Base-by-base conservation (phyloP, 2,113 vertebrate species). In the Rissa tridactyla region DNA sequence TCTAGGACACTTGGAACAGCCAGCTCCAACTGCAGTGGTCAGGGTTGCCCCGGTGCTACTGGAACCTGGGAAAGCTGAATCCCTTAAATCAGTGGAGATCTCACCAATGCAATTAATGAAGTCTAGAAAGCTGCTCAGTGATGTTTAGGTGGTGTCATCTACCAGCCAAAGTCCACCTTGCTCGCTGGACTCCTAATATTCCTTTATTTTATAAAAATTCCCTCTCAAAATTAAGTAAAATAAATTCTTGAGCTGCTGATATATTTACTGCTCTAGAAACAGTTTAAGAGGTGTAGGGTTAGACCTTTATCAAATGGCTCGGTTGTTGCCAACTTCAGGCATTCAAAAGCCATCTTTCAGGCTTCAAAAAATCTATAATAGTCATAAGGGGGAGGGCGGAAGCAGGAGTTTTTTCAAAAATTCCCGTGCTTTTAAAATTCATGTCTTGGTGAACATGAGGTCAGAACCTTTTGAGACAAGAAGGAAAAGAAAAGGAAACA, bases 111-210 rank as follows among this genome's bases (percentile, higher is more conserved):
- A 34, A 29, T 15, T n/a, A 47, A 2, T 25, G 46, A 27, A 19
- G 15, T 14, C 29, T 30, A 30, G 42, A 51, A 73, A 79, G 51
- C 5, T 15, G 36, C 55, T 84, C 46, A 51, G 40, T 0, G 2
- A 16, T 0, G 0, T 47, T 86, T 22, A 38, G 44, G 27, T 66
- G 92, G 10, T 16, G 2, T 25, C 46, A n/a, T 16, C 62, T 32
- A 13, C 75, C 79, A 64, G 6, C 8, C 1, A 0, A 14, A 13
- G 44, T 38, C 72, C 13, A 38, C 46, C 26, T 71, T 36, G 7
- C 25, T 72, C 0, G 0, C 55, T 57, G 19, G 19, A 19, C 17
- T 82, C 44, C 16, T 30, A 8, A 51, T 16, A 32, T 23, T 29
- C 20, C 42, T 88, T 38, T 23, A 11, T 79, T 89, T 77, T 23